Evolutionary conservation across 1,140 invertebrate species (phyloP).

Genomic region (Drosophila lacertosa): DNA sequence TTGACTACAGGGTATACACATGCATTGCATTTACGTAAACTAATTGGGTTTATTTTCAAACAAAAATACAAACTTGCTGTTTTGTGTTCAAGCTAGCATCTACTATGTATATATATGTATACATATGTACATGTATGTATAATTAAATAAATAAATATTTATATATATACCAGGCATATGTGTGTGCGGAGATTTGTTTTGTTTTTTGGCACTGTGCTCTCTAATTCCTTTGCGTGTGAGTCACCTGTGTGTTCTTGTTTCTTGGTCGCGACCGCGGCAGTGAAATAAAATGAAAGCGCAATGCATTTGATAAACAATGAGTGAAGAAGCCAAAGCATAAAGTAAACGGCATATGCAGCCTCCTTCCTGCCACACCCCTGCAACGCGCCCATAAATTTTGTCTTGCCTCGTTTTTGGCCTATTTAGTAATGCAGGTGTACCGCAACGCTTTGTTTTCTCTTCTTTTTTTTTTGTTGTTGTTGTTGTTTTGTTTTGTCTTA

Average conservation of each 20-base stretch:
- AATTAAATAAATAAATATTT: constrained; percentile 12
- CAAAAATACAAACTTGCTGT: background rate
- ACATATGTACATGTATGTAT: background rate
- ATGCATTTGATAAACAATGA: constrained; percentile 51
- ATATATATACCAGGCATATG: constrained; percentile 5
- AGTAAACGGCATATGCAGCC: constrained; percentile 32
- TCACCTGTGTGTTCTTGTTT: constrained; percentile 53
- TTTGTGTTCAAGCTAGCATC: background rate
- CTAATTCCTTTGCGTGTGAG: constrained; percentile 46
- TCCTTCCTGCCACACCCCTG: background rate
- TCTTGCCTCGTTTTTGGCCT: constrained; percentile 20
- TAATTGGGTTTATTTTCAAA: background rate
- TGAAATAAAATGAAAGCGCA: constrained; percentile 55
- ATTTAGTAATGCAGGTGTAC: constrained; percentile 36
- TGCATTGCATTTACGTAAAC: constrained; percentile 2
- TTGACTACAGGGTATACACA: background rate
- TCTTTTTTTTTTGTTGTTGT: constrained; percentile 3
- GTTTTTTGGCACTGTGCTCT: constrained; percentile 53
- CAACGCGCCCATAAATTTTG: constrained; percentile 34
- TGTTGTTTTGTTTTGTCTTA: constrained; percentile 6
- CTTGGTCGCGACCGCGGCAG: constrained; percentile 63
- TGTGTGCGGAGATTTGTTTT: constrained; percentile 21
- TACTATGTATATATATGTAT: background rate
- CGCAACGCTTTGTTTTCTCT: background rate
- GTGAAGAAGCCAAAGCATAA: constrained; percentile 20